Conservation (phyloP, 2,113 vertebrate species). For the Tamias sibiricus region DNA sequence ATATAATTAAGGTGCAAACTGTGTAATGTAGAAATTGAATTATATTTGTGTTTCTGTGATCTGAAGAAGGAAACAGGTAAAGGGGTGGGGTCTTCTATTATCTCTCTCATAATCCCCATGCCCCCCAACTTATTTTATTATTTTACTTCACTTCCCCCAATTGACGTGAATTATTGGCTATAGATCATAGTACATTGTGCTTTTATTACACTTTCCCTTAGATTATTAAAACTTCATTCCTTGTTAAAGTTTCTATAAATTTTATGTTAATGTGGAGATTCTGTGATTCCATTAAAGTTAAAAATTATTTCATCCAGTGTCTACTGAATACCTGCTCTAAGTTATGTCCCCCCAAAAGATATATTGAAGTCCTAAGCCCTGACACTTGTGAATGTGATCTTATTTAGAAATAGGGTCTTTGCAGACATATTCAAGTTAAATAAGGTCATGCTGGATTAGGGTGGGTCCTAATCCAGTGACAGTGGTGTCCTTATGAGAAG, state of each 20-base stretch:
- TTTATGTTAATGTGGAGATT: conserved; percentile 30
- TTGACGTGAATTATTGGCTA: neutral
- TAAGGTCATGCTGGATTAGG: neutral
- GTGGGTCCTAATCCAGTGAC: neutral
- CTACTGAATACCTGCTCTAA: neutral
- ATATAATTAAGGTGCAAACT: neutral
- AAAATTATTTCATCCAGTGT: neutral
- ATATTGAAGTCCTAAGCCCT: neutral
- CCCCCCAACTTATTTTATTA: neutral
- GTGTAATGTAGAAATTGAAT: conserved; percentile 9
- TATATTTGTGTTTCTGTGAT: conserved; percentile 15
- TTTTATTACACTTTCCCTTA: neutral
- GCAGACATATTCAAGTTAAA: neutral
- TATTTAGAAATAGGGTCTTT: neutral
- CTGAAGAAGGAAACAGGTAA: neutral
- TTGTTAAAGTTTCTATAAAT: neutral
- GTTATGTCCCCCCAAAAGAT: neutral
- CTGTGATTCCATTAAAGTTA: neutral
- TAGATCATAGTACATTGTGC: neutral
- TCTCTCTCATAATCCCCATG: neutral
- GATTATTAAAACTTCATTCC: neutral
- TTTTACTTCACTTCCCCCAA: neutral
- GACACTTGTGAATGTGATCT: neutral
- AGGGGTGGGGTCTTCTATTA: neutral
- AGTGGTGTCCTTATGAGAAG: neutral